phyloP scores from a whole-genome alignment of 1,140 invertebrate species.

The Heterodera carotae region DNA sequence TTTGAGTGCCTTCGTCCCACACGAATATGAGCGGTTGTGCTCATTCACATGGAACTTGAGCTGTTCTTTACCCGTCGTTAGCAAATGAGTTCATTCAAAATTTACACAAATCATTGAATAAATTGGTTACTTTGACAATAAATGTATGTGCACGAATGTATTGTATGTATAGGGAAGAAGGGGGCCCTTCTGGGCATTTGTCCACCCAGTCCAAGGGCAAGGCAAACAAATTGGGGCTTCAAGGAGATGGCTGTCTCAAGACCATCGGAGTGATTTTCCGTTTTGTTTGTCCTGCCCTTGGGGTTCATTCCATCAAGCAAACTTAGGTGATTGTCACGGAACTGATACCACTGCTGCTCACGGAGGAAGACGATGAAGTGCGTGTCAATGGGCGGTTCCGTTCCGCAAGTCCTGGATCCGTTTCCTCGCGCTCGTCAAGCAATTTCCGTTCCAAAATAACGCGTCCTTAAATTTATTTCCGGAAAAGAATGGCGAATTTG shows the following conservation, averaged over 20 bases:
- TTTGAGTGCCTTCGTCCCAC: slow-evolving; percentile 61
- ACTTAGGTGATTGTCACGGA: slow-evolving; percentile 47
- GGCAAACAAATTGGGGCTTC: no score
- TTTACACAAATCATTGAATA: background rate
- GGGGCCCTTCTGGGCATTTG: no score
- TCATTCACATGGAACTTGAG: slow-evolving; percentile 53
- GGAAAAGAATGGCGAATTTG: background rate
- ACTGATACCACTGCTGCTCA: slow-evolving; percentile 44
- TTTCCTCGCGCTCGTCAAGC: slow-evolving; percentile 43
- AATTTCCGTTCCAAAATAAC: slow-evolving; percentile 46
- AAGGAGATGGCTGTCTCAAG: no score
- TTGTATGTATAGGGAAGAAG: no score
- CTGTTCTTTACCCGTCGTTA: slow-evolving; percentile 6
- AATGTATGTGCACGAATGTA: slow-evolving; percentile 1
- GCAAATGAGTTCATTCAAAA: background rate
- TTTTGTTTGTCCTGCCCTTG: no score
- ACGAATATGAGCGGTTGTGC: slow-evolving; percentile 59
- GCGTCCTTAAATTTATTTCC: slow-evolving; percentile 37
- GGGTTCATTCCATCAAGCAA: background rate
- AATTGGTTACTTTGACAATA: background rate
- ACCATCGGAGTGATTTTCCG: no score
- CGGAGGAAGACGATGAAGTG: slow-evolving; percentile 38
- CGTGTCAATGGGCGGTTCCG: slow-evolving; percentile 36
- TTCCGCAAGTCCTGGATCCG: slow-evolving; percentile 40
- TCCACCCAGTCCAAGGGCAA: no score